Evolutionary conservation across 2,797 vertebrate genomes (phyloP).

Genomic region (Pipistrellus pygmaeus): DNA sequence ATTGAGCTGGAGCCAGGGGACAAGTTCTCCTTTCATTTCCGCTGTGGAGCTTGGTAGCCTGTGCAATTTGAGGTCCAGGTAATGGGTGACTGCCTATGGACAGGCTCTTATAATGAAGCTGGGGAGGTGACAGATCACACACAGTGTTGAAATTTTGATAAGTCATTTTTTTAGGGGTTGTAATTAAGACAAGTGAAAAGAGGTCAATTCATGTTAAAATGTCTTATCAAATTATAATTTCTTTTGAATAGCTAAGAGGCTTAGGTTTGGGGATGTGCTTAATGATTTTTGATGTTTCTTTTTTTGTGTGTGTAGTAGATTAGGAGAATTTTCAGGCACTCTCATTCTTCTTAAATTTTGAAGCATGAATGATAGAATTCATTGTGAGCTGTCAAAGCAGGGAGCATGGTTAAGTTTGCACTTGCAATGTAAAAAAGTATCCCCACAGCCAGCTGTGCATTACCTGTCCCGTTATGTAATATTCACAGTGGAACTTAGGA

Average conservation of each 20-base stretch:
- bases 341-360: constrained; percentile 10
- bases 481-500: not conserved
- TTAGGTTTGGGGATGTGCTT: not conserved
- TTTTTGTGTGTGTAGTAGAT: not conserved
- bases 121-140: not conserved
- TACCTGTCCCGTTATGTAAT: not conserved
- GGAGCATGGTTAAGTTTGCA: not conserved
- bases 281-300: not conserved
- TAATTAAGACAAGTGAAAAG: not conserved
- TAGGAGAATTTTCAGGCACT: not conserved
- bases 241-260: not conserved
- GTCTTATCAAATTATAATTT: not conserved
- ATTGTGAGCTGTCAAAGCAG: not conserved
- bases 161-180: not conserved
- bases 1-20: not conserved
- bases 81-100: not conserved
- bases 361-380: not conserved
- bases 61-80: not conserved
- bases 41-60: not conserved
- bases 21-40: not conserved
- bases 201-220: not conserved
- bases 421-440: not conserved
- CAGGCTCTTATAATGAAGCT: not conserved
- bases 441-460: not conserved
- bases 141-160: not conserved